Evolutionary conservation across 2,113 vertebrate genomes (phyloP).

Genomic region (Lophius piscatorius): DNA sequence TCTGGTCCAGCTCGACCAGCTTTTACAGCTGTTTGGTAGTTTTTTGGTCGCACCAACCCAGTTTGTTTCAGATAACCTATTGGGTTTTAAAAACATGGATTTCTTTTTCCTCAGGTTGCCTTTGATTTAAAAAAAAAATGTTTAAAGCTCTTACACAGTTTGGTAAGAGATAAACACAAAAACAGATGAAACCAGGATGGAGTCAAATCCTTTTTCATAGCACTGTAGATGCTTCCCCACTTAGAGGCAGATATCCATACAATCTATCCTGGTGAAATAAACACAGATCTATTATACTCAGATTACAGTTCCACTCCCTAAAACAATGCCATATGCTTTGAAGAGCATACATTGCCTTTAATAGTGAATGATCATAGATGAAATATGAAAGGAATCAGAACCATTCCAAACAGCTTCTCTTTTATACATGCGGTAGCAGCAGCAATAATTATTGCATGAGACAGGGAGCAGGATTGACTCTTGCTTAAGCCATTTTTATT

Average conservation of each 20-base stretch:
- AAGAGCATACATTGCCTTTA: slow-evolving; percentile 39
- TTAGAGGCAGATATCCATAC: slow-evolving; percentile 8
- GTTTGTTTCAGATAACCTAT: too few species aligned
- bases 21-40: too few species aligned
- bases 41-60: too few species aligned
- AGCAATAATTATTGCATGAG: too few species aligned
- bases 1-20: too few species aligned
- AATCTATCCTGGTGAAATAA: slow-evolving; percentile 21
- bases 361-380: slow-evolving; percentile 56
- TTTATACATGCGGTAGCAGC: slow-evolving; percentile 7
- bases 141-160: too few species aligned
- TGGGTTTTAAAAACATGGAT: too few species aligned
- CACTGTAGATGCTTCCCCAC: neutral
- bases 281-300: slow-evolving; percentile 13
- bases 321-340: slow-evolving; percentile 52
- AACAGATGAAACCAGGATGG: too few species aligned
- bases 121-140: too few species aligned
- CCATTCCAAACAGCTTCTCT: slow-evolving; percentile 15
- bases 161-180: too few species aligned
- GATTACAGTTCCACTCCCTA: slow-evolving; percentile 30
- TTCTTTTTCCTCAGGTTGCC: too few species aligned
- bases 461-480: neutral
- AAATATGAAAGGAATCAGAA: slow-evolving; percentile 50
- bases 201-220: too few species aligned
- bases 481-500: slow-evolving; percentile 2